Conservation (phyloP, 2,797 vertebrate species). For the Malurus splendens region DNA sequence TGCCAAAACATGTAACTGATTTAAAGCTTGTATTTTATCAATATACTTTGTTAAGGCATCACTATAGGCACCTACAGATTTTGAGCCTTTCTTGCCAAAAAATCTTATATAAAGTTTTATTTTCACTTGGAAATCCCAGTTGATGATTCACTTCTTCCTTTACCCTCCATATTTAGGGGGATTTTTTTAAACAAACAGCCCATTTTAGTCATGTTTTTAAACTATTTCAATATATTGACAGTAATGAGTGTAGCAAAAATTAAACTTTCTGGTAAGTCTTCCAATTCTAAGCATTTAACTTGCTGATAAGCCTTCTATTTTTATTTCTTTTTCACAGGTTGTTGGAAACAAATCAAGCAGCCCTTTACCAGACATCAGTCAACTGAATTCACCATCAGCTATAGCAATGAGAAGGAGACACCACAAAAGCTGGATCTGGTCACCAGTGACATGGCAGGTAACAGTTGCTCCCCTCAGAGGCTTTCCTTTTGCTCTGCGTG, state of each 20-base stretch:
- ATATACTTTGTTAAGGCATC: background rate
- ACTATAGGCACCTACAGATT: background rate
- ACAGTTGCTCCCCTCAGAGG: background rate
- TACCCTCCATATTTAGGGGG: background rate
- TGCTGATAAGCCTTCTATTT: background rate
- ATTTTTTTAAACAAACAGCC: background rate
- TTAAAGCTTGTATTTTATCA: background rate
- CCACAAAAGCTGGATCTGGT: slow-evolving; percentile 81
- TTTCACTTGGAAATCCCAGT: background rate
- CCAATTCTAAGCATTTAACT: background rate
- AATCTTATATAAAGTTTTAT: background rate
- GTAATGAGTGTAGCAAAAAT: background rate
- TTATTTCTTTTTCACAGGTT: slow-evolving; percentile 69
- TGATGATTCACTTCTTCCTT: slow-evolving; percentile 18
- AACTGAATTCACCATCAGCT: slow-evolving; percentile 85
- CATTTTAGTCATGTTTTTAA: background rate
- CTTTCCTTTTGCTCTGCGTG: background rate
- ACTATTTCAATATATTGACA: background rate
- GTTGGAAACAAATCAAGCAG: slow-evolving; percentile 84
- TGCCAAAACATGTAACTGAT: background rate
- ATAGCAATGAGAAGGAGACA: slow-evolving; percentile 79
- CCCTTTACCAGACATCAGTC: slow-evolving; percentile 81
- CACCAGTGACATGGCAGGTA: slow-evolving; percentile 82
- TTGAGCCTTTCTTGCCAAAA: slow-evolving; percentile 1
- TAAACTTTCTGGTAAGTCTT: background rate